Evolutionary conservation across 2,113 vertebrate genomes (phyloP), one percentile per base, ranked within the genome.

Genomic region (Melanostigma gelatinosum): DNA sequence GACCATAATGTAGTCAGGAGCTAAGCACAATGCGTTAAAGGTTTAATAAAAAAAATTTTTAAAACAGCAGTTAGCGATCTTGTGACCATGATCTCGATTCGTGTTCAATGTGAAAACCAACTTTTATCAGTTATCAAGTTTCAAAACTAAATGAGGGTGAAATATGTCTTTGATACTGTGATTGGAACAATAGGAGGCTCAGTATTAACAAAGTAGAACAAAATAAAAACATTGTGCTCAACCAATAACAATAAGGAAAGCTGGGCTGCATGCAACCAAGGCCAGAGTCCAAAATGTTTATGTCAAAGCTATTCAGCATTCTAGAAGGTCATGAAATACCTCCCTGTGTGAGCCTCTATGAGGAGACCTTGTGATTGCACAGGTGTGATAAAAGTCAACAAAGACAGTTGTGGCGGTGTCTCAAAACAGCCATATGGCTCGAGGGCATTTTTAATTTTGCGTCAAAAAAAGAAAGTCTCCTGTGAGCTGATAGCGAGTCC

Each of bases 271-370:
- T 29, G 64, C 24, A 29, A 29, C 4, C 7, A 24, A 44, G 6
- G n/a, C 15, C 38, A 24, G 63, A 69, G n/a, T 29, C 54, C n/a
- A 44, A 29, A 60, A 27, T 27, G 36, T 18, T 75, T 40, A 68
- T 52, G 40, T 20, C 18, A 65, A 61, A 85, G 55, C 27, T 36
- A 73, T 71, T 77, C 20, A 20, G 16, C 27, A 74, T 84, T 79
- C 60, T 42, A 66, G 11, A 65, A 76, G 57, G 57, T 83, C 18
- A 79, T 72, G 8, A 85, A 88, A 83, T 79, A 67, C 54, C 68
- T 69, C 36, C 22, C 10, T 74, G 20, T 55, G 52, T 36, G 42
- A 50, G 48, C 18, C 61, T 52, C 12, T 55, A 18, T 42, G 32
- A 50, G n/a, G 42, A 36, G 77, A 44, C 10, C 22, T 27, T 65